These are phyloP conservation scores for Pachyuromys duprasi DNA, from an alignment of 2,797 vertebrate species.

Conservation along the genomic window DNA sequence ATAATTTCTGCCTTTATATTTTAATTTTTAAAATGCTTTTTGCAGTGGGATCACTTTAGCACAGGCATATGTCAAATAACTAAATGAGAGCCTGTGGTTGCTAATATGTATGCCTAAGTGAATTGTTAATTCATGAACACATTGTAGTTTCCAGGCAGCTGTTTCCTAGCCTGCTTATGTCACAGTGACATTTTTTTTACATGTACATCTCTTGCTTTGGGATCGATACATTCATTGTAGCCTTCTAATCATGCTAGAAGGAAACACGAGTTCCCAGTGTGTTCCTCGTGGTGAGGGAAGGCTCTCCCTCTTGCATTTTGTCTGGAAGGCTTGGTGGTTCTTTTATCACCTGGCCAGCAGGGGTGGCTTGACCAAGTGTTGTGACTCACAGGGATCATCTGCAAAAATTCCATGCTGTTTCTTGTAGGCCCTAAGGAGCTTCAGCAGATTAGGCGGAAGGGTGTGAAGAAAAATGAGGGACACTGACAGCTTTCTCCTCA, in stretches of 20 bases:
- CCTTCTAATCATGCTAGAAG: background rate
- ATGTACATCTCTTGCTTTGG: background rate
- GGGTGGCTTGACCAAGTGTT: background rate
- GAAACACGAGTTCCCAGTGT: background rate
- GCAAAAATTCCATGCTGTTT: background rate
- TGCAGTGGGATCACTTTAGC: background rate
- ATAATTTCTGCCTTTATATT: background rate
- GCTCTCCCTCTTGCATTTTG: background rate
- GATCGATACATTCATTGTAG: background rate
- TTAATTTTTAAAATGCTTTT: slow-evolving; percentile 1
- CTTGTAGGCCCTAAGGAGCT: background rate
- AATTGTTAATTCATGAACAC: slow-evolving; percentile 32
- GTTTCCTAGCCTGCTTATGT: background rate
- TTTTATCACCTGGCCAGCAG: background rate
- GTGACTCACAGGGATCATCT: background rate
- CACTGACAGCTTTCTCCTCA: background rate
- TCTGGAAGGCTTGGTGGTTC: background rate
- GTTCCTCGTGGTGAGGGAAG: background rate
- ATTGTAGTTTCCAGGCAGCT: background rate
- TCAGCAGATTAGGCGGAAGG: slow-evolving; percentile 1
- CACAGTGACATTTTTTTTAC: background rate
- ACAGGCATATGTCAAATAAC: slow-evolving; percentile 4
- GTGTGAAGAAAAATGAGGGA: background rate
- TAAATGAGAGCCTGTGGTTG: background rate
- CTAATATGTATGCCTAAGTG: slow-evolving; percentile 42